Conservation (phyloP, 2,113 vertebrate genomes). For the Calidris pugnax region DNA sequence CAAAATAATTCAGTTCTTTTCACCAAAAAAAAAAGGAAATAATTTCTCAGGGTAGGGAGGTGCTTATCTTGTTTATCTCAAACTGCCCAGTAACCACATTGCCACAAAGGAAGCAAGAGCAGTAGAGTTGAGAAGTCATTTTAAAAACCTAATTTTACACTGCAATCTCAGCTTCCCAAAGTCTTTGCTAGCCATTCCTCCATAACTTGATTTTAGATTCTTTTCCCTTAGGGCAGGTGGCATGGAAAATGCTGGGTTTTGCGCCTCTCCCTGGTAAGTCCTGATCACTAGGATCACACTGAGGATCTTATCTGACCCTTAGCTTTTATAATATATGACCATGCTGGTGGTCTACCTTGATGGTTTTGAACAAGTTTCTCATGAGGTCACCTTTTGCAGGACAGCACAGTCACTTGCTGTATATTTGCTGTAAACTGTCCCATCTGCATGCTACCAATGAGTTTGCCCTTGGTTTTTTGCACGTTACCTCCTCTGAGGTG, state of each 20-base stretch:
- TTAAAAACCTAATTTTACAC: not conserved
- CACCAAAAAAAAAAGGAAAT: too few species aligned
- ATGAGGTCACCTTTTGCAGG: not conserved
- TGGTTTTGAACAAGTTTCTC: not conserved
- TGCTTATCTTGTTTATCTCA: not conserved
- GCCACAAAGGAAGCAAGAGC: not conserved
- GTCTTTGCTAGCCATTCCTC: not conserved
- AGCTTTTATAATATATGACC: not conserved
- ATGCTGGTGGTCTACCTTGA: not conserved
- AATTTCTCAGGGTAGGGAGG: rapidly evolving
- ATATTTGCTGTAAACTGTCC: not conserved
- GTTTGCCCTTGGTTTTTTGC: not conserved
- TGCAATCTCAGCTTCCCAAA: not conserved
- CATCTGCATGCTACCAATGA: not conserved
- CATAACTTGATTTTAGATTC: not conserved
- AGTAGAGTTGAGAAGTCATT: not conserved
- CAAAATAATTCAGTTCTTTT: not conserved
- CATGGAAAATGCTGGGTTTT: not conserved
- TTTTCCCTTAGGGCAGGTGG: not conserved
- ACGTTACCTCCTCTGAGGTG: not conserved
- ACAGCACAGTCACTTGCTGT: not conserved
- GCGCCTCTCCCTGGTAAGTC: not conserved
- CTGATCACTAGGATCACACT: not conserved
- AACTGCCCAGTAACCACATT: not conserved
- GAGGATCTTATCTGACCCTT: not conserved